These are phyloP conservation scores for Uloborus diversus DNA, from an alignment of 1,140 invertebrate species.

Conservation along the genomic window DNA sequence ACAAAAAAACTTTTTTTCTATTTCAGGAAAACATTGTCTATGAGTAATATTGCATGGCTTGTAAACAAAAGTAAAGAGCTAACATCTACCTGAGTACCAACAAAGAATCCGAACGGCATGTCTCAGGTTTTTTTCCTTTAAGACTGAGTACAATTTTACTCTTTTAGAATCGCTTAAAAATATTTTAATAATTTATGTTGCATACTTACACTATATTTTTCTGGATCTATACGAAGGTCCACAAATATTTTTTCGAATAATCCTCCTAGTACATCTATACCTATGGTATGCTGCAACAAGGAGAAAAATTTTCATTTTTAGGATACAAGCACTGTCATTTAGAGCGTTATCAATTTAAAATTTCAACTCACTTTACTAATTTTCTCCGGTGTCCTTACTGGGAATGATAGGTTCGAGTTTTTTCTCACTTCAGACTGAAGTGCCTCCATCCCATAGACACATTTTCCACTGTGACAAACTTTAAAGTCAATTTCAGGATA, in stretches of 20 bases:
- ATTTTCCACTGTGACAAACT: slow-evolving; percentile 23
- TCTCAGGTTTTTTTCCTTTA: too few relatives aligned
- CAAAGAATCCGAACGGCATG: too few relatives aligned
- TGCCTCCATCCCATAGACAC: slow-evolving; percentile 69
- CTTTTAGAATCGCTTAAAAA: background rate
- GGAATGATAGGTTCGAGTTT: slow-evolving; percentile 64
- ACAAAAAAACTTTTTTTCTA: too few relatives aligned
- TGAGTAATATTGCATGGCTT: too few relatives aligned
- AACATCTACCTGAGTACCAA: too few relatives aligned
- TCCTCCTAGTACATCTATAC: slow-evolving; percentile 65
- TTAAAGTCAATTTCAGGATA: background rate
- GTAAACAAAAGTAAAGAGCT: too few relatives aligned
- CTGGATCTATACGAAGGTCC: slow-evolving; percentile 66
- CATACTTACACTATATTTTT: slow-evolving; percentile 64
- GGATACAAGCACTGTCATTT: background rate
- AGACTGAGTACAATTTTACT: background rate
- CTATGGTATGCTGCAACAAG: slow-evolving; percentile 64
- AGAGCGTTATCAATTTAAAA: slow-evolving; percentile 44
- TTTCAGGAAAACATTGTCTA: too few relatives aligned
- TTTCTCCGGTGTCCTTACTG: slow-evolving; percentile 67
- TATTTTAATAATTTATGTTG: background rate
- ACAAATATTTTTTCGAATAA: slow-evolving; percentile 68
- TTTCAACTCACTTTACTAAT: slow-evolving; percentile 67
- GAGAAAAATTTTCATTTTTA: slow-evolving; percentile 38
- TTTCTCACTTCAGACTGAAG: slow-evolving; percentile 67